Evolutionary conservation across 2,888 invertebrate species (phyloP).

Genomic region (Lithodes maja): DNA sequence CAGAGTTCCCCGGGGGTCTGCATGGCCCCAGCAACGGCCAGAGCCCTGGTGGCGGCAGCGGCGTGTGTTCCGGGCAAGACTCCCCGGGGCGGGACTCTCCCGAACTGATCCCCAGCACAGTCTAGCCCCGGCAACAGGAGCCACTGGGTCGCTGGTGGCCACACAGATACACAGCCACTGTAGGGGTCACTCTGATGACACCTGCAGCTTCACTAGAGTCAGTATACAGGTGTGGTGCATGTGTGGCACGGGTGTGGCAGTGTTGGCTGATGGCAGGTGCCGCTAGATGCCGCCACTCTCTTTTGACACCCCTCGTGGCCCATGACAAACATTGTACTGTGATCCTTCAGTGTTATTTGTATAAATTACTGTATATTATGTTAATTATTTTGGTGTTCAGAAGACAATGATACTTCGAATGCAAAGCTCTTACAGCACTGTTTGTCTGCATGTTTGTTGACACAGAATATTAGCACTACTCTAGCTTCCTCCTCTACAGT

Average conservation of each 20-base stretch:
- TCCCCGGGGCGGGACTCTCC: constrained; percentile 50
- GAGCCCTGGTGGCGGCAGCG: constrained; percentile 40
- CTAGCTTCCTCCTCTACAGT: constrained; percentile 54
- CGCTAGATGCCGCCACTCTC: constrained; percentile 13
- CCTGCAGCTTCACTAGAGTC: constrained; percentile 6
- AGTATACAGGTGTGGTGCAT: constrained; percentile 26
- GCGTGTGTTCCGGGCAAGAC: constrained; percentile 32
- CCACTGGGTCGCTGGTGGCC: constrained; percentile 22
- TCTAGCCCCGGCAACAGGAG: constrained; percentile 55
- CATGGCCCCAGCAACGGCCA: constrained; percentile 56
- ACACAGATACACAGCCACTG: constrained; percentile 11
- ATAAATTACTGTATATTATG: constrained; percentile 60
- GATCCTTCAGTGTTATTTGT: constrained; percentile 63
- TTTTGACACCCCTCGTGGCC: constrained; percentile 37
- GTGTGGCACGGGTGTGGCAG: constrained; percentile 23
- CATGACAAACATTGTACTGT: constrained; percentile 63
- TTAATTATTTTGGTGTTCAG: constrained; percentile 66
- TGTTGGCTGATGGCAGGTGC: not conserved
- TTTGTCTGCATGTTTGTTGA: constrained; percentile 68
- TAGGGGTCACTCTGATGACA: not conserved
- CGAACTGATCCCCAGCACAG: constrained; percentile 67
- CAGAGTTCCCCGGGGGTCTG: constrained; percentile 58
- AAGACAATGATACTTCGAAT: constrained; percentile 63
- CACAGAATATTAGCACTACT: constrained; percentile 59
- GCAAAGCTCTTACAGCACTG: constrained; percentile 61